A percentile compares a stretch with the other conserved stretches of the same genome.
phyloP scores from a whole-genome alignment of 2,888 invertebrate species.

The Subacronicta megacephala region DNA sequence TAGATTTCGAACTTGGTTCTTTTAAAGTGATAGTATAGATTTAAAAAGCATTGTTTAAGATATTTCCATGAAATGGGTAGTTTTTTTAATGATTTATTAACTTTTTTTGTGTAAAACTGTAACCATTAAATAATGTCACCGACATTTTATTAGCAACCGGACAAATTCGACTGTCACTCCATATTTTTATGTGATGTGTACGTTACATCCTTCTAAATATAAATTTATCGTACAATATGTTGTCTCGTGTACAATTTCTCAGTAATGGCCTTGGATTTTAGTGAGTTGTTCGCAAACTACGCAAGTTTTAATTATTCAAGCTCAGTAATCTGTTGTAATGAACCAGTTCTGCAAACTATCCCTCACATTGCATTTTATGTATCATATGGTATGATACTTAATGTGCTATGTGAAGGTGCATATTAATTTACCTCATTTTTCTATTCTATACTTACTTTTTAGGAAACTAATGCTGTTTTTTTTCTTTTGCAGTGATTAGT shows the following conservation, averaged over 20 bases:
- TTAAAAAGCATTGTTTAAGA: conserved; percentile 57
- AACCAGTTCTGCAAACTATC: conserved; percentile 7
- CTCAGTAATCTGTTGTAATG: conserved; percentile 2
- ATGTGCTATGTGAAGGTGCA: background rate
- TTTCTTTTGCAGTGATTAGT: conserved; percentile 78
- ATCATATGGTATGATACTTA: too few species aligned
- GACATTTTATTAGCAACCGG: conserved; percentile 43
- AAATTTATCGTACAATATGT: conserved; percentile 25
- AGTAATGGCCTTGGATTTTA: conserved; percentile 49
- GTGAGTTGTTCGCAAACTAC: conserved; percentile 29
- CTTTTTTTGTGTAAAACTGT: conserved; percentile 10
- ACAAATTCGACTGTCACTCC: conserved; percentile 41
- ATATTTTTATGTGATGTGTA: conserved; percentile 41
- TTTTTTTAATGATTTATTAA: conserved; percentile 8
- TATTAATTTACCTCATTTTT: background rate
- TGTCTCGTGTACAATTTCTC: conserved; percentile 35
- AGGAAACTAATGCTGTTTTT: conserved; percentile 25
- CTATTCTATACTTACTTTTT: too few species aligned
- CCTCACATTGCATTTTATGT: conserved; percentile 2
- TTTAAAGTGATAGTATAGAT: conserved; percentile 75
- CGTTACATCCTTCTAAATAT: conserved; percentile 32
- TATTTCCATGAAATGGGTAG: conserved; percentile 12
- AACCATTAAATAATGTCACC: conserved; percentile 36
- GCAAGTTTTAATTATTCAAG: background rate
- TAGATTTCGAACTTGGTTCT: conserved; percentile 85